Base-by-base conservation (phyloP, 2,797 vertebrate genomes). In the Alosa sapidissima region DNA sequence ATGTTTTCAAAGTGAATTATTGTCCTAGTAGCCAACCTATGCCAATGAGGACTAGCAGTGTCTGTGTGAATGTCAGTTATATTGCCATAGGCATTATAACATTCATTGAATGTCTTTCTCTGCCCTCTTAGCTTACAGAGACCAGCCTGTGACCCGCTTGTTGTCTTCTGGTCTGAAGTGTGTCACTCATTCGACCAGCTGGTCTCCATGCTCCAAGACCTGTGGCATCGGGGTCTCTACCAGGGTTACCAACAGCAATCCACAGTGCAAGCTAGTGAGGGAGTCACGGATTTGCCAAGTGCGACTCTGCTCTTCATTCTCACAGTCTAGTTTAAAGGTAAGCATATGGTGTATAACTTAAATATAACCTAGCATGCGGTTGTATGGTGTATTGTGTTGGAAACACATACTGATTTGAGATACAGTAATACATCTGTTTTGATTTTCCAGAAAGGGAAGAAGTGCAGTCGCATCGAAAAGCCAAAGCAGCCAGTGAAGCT, bases 141-240 rank as follows among this genome's bases (percentile, higher is more conserved):
- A 89, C 0, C 85, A 84, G 4, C 93, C 94, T 72, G 85, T 93
- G 88, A 92, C 92, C 72, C 94, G 88, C 78, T 88, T 91, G 85
- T 16, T 88, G 52, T 90, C 93, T 85, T 91, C 94, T 65, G 94
- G 93, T 88, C 92, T 92, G 81, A 95, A 94, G 87, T 98, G 97
- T 90, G 92, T 95, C 0, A 90, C 96, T 88, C 96, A 96, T 85
- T 97, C 96, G 62, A 96, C 96, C n/a, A 94, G 94, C 6, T 98
- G 97, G 97, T 97, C 96, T 2, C 96, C 96, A 87, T 98, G 97
- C 89, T 97, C 97, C 16, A 96, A 96, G 93, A 96, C 96, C 0
- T 97, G 97, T 45, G 96, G 96, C 81, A 94, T 92, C 7, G 97
- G 97, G 75, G 93, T 97, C 89, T 97, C 97, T 85, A 96, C 95